These are phyloP conservation scores for Apamea monoglypha DNA, from an alignment of 2,888 invertebrate genomes.

Conservation along the genomic window DNA sequence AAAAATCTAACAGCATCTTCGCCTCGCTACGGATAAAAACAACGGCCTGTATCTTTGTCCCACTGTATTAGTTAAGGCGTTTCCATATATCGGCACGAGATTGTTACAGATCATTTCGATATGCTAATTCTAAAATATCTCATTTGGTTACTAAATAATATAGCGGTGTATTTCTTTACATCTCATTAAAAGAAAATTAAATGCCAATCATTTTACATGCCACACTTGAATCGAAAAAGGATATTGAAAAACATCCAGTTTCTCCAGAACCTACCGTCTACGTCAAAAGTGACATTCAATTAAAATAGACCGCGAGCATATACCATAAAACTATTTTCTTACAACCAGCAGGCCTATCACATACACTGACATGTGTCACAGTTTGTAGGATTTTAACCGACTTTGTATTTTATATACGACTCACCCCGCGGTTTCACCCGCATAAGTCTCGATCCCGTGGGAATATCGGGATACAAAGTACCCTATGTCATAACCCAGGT, in stretches of 20 bases:
- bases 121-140: neutral
- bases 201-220: slow-evolving; percentile 13
- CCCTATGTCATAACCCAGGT: neutral
- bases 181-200: neutral
- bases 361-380: slow-evolving; percentile 8
- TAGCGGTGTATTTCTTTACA: neutral
- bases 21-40: neutral
- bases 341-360: neutral
- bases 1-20: neutral
- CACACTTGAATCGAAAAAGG: slow-evolving; percentile 21
- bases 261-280: slow-evolving; percentile 18
- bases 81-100: neutral
- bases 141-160: neutral
- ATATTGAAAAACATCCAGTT: slow-evolving; percentile 20
- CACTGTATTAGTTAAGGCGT: neutral
- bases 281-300: slow-evolving; percentile 50
- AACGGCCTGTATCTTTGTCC: no score
- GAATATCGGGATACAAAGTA: neutral
- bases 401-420: neutral
- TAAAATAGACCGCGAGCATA: slow-evolving; percentile 44
- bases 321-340: slow-evolving; percentile 42
- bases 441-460: neutral
- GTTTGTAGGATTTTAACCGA: neutral
- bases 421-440: neutral
- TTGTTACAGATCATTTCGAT: neutral